Base-by-base conservation (phyloP, 2,113 vertebrate genomes). In the Propithecus coquereli region DNA sequence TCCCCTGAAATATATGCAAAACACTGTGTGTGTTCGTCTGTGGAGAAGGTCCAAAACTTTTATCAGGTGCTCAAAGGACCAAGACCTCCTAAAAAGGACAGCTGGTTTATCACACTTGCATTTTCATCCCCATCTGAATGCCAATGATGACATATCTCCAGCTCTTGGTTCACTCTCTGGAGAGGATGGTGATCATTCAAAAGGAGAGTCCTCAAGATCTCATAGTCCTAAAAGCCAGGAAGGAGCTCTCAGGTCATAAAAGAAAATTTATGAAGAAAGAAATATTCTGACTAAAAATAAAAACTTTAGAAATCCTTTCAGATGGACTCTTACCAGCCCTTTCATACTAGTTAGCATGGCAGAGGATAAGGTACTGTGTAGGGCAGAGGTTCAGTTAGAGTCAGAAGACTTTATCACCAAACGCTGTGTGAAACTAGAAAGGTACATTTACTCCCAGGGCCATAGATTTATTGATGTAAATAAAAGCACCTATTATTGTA, bases 391-490 rank as follows among this genome's bases (percentile, higher is more conserved):
- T 95, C 76, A 87, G 40, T 80, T 30, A 63, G 14, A 61, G 45
- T 40, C 86, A 94, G 43, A 96, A 70, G 87, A 76, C 71, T 70
- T 94, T 57, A 83, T 83, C 71, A 93, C 66, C 71, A 85, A 94
- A 63, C 5, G 81, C 45, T 81, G 13, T 40, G 32, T 14, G 34
- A 91, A 32, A 66, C 37, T 50, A 86, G 71, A 57, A 63, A 86
- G 18, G 65, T 43, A 43, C 84, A 76, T 86, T 63, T 84, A 59
- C 32, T 65, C 34, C 76, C 16, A 52, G 27, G 76, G 47, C n/a
- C 76, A 43, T 45, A 50, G 6, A 59, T 43, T 27, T 7, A 0
- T 30, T 68, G 32, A 68, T 59, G 34, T 40, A 82, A 59, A 88
- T 22, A 83, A 76, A 88, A 92, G 25, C 59, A 59, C 47, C 47